Evolutionary conservation across 2,888 invertebrate species (phyloP).

Genomic region (Lasioglossum vierecki): DNA sequence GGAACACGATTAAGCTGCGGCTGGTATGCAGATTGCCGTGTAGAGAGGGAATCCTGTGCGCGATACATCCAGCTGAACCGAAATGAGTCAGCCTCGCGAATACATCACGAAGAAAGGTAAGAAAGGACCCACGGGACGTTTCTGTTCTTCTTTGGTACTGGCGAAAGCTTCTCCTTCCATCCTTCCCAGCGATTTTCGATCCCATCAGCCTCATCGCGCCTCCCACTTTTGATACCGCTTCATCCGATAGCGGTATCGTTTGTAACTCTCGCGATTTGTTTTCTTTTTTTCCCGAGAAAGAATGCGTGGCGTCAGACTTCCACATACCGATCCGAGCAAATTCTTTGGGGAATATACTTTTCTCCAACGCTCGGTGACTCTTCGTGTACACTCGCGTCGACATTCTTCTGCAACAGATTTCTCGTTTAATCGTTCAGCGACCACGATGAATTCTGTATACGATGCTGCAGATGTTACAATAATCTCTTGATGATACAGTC

Average conservation of each 20-base stretch:
- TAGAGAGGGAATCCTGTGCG: conserved; percentile 65
- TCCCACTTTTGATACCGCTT: conserved; percentile 7
- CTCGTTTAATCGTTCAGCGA: not conserved
- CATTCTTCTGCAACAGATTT: not conserved
- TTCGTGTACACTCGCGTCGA: not conserved
- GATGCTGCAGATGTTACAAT: too few species aligned
- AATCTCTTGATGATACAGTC: too few species aligned
- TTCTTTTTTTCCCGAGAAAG: not conserved
- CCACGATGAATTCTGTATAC: not conserved
- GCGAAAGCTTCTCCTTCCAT: conserved; percentile 12
- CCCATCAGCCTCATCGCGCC: not conserved
- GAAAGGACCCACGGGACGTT: conserved; percentile 29
- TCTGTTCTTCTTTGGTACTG: conserved; percentile 26
- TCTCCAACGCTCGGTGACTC: not conserved
- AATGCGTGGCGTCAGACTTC: not conserved
- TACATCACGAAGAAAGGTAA: conserved; percentile 20
- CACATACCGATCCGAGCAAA: not conserved
- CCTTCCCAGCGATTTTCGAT: conserved; percentile 10
- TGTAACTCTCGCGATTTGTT: conserved; percentile 1
- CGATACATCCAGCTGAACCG: conserved; percentile 36
- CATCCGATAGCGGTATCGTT: conserved; percentile 29
- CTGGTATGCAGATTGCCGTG: conserved; percentile 72
- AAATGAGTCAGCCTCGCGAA: conserved; percentile 57
- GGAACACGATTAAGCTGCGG: conserved; percentile 70
- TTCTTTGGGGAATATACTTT: not conserved